Base-by-base conservation (phyloP, 2,888 invertebrate genomes). In the Tiliacea aurago region DNA sequence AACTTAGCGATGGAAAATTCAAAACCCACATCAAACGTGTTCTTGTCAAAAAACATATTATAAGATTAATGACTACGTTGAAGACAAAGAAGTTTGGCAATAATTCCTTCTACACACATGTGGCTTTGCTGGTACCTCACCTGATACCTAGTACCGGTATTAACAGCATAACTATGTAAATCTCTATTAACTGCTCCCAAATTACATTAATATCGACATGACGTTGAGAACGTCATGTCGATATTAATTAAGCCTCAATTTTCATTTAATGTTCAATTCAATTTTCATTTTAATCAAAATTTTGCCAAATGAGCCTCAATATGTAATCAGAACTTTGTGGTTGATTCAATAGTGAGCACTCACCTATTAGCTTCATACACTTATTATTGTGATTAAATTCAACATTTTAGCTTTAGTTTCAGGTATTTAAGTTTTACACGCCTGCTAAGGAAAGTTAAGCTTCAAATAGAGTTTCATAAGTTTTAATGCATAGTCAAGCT, bases 401-500 rank as follows among this genome's bases (percentile, higher is more conserved):
- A 20, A 15, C 41, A 41, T 9, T 41, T 7, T 41, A 41, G 41
- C 59, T 37, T 9, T 13, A 23, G 47, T 5, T n/a, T 41, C 5
- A 41, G 15, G 23, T 20, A 20, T 41, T 41, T 41, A 41, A 5
- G 23, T 68, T 41, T 23, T 20, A 20, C 41, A 49, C 41, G 23
- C 20, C 43, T 53, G 43, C 15, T 49, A 11, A 45, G 6, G 1
- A 45, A 53, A 53, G 43, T 43, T 62, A 43, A 23, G 9, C 64
- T 64, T 64, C 13, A 37, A 55, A 64, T 64, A 13, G 23, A 64
- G 55, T 63, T 55, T 45, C 18, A 18, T 13, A 70, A 64, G 18
- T 64, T 53, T 63, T 63, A 55, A 70, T 64, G 33, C 18, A 55
- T 55, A 45, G 53, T 55, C 55, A 45, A 51, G 49, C 49, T 61